Conservation (phyloP, 2,888 invertebrate species). For the Meteorus colon region DNA sequence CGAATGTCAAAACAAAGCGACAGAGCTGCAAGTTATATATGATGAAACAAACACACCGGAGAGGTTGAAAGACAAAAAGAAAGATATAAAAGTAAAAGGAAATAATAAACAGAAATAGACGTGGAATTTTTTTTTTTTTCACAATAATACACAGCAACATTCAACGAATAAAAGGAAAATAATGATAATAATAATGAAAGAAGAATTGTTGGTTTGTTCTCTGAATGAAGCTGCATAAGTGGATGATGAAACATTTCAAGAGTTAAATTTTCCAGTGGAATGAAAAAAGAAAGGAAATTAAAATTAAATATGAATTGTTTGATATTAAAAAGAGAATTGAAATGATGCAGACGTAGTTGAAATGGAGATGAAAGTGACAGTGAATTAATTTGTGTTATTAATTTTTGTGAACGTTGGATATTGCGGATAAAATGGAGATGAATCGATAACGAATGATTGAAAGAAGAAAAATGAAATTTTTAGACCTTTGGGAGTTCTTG, state of each 20-base stretch:
- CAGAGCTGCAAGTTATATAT: not conserved
- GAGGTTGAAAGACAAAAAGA: not conserved
- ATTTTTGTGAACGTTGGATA: not conserved
- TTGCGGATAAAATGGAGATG: not conserved
- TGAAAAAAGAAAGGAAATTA: not conserved
- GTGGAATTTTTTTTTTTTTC: too few species aligned
- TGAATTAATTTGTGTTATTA: conserved; percentile 1
- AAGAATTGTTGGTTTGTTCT: not conserved
- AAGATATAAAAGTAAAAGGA: not conserved
- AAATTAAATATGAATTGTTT: not conserved
- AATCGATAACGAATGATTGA: not conserved
- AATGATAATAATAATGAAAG: not conserved
- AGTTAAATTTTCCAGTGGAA: not conserved
- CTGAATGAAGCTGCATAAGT: not conserved
- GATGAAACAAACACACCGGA: not conserved
- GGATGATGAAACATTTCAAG: not conserved
- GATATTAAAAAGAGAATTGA: not conserved
- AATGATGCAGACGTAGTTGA: not conserved
- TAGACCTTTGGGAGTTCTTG: not conserved
- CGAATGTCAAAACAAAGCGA: not conserved
- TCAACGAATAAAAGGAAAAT: not conserved
- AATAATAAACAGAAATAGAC: not conserved
- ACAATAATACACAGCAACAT: too few species aligned
- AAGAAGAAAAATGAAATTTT: not conserved
- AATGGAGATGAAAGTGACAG: not conserved